Percentiles rank a stretch among this genome's conserved stretches.
phyloP scores from a whole-genome alignment of 2,888 invertebrate species.

The Eledone cirrhosa region DNA sequence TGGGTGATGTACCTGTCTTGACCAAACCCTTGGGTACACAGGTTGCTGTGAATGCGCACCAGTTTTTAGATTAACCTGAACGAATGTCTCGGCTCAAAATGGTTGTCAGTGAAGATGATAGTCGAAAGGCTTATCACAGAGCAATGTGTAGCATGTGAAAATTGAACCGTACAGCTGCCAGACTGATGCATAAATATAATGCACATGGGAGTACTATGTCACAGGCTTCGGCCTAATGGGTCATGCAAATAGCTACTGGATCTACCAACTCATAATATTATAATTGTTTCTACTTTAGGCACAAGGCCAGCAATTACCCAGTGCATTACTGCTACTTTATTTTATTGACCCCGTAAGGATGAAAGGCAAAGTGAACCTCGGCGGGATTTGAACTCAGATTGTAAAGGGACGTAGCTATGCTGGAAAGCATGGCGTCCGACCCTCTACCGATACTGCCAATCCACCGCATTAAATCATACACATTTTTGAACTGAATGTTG shows the following conservation, averaged over 20 bases:
- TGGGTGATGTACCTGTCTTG: constrained; percentile 82
- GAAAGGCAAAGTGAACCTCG: too few relatives aligned
- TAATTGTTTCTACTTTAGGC: too few relatives aligned
- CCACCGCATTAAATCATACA: too few relatives aligned
- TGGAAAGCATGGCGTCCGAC: too few relatives aligned
- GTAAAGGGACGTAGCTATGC: too few relatives aligned
- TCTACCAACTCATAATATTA: too few relatives aligned
- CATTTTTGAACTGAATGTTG: too few relatives aligned
- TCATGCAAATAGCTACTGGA: constrained; percentile 83
- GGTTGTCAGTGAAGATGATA: constrained; percentile 78
- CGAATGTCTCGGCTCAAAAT: constrained; percentile 77
- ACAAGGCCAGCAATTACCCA: too few relatives aligned
- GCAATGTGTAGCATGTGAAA: constrained; percentile 83
- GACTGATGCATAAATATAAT: constrained; percentile 84
- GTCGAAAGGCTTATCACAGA: constrained; percentile 76
- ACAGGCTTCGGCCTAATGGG: constrained; percentile 86
- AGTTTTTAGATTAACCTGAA: constrained; percentile 81
- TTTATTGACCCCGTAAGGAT: too few relatives aligned
- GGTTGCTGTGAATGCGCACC: constrained; percentile 81
- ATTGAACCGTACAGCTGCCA: constrained; percentile 79
- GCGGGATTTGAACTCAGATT: too few relatives aligned
- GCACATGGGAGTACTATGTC: constrained; percentile 84
- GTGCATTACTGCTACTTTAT: too few relatives aligned
- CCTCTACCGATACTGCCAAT: too few relatives aligned
- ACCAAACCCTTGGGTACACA: constrained; percentile 88